These are phyloP conservation scores for Pangasius larnaudii DNA, from an alignment of 2,797 vertebrate species.

Conservation along the genomic window DNA sequence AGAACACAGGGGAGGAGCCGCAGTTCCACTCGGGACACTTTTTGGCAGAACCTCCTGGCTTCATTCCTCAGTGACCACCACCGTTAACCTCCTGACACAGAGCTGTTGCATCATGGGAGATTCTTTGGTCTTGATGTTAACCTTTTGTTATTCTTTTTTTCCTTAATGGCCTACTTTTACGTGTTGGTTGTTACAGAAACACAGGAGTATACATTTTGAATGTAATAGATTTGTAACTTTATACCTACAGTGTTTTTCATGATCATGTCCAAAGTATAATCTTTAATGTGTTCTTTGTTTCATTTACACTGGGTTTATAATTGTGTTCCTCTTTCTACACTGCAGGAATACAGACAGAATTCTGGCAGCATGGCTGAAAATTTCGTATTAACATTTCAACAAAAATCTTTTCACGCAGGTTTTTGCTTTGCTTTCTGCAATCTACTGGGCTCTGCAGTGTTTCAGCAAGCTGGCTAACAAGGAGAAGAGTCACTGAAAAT, in stretches of 20 bases:
- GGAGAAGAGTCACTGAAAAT: conserved; percentile 73
- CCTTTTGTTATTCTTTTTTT: conserved; percentile 55
- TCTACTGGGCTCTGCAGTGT: conserved; percentile 83
- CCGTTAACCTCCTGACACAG: conserved; percentile 75
- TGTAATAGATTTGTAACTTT: conserved; percentile 1
- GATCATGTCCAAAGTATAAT: background rate
- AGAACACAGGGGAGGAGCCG: conserved; percentile 78
- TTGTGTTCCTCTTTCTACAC: background rate
- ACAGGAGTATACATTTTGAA: background rate
- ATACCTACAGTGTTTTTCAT: background rate
- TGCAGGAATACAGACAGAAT: background rate
- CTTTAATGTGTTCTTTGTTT: background rate
- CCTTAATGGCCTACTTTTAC: conserved; percentile 35
- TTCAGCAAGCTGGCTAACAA: conserved; percentile 67
- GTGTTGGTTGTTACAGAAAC: conserved; percentile 24
- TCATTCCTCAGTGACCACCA: conserved; percentile 74
- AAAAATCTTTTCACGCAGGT: conserved; percentile 71
- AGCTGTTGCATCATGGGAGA: conserved; percentile 76
- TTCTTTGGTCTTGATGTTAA: conserved; percentile 62
- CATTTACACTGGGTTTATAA: background rate
- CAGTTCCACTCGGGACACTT: conserved; percentile 66
- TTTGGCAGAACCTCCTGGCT: conserved; percentile 74
- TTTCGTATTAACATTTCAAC: background rate
- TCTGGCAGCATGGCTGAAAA: background rate
- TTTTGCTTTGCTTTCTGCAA: conserved; percentile 82